Percentiles rank a stretch among this genome's conserved stretches.
phyloP scores from a whole-genome alignment of 2,113 vertebrate species.

The Zosterops pallidus region DNA sequence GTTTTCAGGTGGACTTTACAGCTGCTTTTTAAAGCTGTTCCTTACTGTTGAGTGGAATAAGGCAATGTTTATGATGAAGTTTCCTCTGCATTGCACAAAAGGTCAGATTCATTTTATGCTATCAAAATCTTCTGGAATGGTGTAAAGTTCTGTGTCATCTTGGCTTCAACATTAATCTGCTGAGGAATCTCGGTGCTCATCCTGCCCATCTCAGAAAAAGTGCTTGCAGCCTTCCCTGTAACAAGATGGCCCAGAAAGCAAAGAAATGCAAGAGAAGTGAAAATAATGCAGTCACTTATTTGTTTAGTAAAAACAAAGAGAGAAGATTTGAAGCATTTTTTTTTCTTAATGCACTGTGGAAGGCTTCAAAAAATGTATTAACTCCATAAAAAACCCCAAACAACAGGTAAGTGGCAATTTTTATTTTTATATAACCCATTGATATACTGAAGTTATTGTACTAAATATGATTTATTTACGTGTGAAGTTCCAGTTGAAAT shows the following conservation, averaged over 20 bases:
- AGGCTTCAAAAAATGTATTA: not conserved
- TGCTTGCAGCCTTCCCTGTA: not conserved
- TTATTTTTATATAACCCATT: not conserved
- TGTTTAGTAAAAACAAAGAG: not conserved
- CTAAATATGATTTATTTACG: not conserved
- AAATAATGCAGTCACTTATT: not conserved
- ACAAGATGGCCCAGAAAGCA: not conserved
- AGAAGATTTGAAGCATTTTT: not conserved
- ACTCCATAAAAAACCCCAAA: not conserved
- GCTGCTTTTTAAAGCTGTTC: not conserved
- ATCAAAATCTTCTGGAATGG: not conserved
- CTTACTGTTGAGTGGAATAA: not conserved
- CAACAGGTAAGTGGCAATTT: not conserved
- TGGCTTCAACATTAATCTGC: not conserved
- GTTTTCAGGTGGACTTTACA: not conserved
- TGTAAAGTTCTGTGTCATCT: not conserved
- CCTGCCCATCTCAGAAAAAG: not conserved
- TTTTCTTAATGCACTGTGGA: not conserved
- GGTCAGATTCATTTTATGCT: not conserved
- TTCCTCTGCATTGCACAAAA: not conserved
- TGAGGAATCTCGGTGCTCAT: not conserved
- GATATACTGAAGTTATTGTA: not conserved
- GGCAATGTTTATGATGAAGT: not conserved
- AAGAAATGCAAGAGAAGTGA: not conserved
- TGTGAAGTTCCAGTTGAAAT: not conserved